Evolutionary conservation across 2,888 invertebrate species (phyloP).

Genomic region (Melangyna quadrimaculata): DNA sequence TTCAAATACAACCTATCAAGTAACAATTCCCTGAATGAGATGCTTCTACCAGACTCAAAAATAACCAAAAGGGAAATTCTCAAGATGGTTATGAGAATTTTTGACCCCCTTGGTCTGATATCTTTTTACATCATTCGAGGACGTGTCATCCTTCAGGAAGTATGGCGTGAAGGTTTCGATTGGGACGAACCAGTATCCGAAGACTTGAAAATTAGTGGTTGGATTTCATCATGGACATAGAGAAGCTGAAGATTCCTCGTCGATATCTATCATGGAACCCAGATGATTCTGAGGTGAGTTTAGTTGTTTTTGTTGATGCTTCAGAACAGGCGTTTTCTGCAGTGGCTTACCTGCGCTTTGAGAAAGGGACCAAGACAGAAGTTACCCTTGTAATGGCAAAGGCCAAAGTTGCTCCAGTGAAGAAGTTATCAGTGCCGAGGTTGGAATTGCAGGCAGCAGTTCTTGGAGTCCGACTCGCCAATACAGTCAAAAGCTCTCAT

Average conservation of each 20-base stretch:
- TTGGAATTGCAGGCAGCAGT: constrained; percentile 4
- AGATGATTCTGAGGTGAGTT: background rate
- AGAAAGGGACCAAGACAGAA: background rate
- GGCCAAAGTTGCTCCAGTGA: background rate
- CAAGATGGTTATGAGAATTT: background rate
- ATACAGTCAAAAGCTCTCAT: background rate
- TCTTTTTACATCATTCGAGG: constrained; percentile 20
- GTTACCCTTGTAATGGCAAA: background rate
- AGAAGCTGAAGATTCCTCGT: background rate
- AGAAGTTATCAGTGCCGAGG: constrained; percentile 1
- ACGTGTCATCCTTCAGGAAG: constrained; percentile 10
- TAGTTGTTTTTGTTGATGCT: background rate
- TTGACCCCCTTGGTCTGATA: constrained; percentile 16
- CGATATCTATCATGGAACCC: constrained; percentile 1
- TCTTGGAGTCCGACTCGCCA: background rate
- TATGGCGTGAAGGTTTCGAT: constrained; percentile 26
- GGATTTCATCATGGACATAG: constrained; percentile 6
- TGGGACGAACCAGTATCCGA: too few relatives aligned
- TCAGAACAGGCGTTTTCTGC: constrained; percentile 18
- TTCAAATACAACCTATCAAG: background rate
- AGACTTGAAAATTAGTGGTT: too few relatives aligned
- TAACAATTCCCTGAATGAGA: background rate
- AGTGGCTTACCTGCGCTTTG: background rate
- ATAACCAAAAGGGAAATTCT: background rate
- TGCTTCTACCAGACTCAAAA: background rate